Evolutionary conservation across 1,140 invertebrate genomes (phyloP).

Genomic region (Neodiprion lecontei): DNA sequence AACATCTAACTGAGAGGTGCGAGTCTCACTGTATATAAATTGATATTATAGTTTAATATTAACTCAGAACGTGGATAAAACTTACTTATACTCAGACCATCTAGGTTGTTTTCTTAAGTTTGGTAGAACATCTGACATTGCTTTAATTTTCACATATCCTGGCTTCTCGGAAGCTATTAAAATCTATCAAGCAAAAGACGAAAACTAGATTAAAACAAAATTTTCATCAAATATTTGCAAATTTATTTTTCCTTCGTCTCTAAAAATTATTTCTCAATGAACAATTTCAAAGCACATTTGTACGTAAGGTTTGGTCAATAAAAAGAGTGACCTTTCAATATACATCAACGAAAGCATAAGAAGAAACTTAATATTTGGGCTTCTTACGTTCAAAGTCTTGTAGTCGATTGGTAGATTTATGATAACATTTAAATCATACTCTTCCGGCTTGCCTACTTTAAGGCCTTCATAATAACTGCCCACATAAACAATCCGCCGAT

Average conservation of each 20-base stretch:
- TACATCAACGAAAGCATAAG: slow-evolving; percentile 6
- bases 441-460: slow-evolving; percentile 61
- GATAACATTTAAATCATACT: slow-evolving; percentile 65
- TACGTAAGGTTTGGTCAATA: background rate
- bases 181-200: background rate
- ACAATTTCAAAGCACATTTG: too few species aligned
- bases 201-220: background rate
- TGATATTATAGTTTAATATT: too few species aligned
- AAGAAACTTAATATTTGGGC: background rate
- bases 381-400: slow-evolving; percentile 45
- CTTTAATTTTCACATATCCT: background rate
- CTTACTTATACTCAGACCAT: slow-evolving; percentile 11
- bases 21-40: too few species aligned
- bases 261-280: too few species aligned
- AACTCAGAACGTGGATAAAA: background rate
- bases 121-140: background rate
- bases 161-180: background rate
- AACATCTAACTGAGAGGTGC: too few species aligned
- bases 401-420: slow-evolving; percentile 55
- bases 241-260: background rate
- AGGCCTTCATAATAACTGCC: slow-evolving; percentile 65
- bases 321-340: slow-evolving; percentile 13
- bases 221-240: background rate
- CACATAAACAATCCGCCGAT: slow-evolving; percentile 52
- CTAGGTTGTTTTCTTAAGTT: background rate